Evolutionary conservation across 2,888 invertebrate genomes (phyloP).

Genomic region (Eupithecia inturbata): DNA sequence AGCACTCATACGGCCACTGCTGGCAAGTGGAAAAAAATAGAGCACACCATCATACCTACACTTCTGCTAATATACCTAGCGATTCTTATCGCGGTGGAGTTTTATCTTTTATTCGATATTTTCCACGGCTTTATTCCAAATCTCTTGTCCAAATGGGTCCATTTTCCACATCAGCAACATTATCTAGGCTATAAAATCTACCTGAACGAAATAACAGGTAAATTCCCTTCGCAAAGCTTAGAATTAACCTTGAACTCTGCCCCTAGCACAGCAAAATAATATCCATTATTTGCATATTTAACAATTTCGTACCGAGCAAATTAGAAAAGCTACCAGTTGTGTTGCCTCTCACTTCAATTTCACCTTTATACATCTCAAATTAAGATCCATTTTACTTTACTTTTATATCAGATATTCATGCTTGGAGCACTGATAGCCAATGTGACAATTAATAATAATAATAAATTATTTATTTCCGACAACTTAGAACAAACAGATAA

Average conservation of each 20-base stretch:
- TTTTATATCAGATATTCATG: background rate
- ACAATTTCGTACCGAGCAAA: slow-evolving; percentile 36
- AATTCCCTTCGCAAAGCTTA: slow-evolving; percentile 20
- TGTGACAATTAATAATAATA: no score
- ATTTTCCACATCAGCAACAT: slow-evolving; percentile 1
- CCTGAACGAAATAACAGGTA: slow-evolving; percentile 8
- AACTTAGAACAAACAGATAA: no score
- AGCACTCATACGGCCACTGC: no score
- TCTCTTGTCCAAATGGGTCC: slow-evolving; percentile 9
- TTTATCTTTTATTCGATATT: slow-evolving; percentile 4
- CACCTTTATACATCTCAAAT: background rate
- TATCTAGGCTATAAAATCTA: slow-evolving; percentile 1
- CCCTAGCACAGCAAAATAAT: slow-evolving; percentile 24
- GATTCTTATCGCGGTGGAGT: background rate
- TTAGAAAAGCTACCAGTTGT: slow-evolving; percentile 9
- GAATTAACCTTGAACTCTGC: slow-evolving; percentile 35
- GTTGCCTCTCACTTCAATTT: background rate
- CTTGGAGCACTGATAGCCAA: background rate
- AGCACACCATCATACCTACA: background rate
- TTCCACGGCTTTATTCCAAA: background rate
- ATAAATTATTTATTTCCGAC: no score
- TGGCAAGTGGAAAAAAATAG: no score
- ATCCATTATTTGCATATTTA: slow-evolving; percentile 42
- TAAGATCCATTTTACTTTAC: background rate
- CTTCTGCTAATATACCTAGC: background rate